Base-by-base conservation (phyloP, 2,113 vertebrate species). In the Cromileptes altivelis region DNA sequence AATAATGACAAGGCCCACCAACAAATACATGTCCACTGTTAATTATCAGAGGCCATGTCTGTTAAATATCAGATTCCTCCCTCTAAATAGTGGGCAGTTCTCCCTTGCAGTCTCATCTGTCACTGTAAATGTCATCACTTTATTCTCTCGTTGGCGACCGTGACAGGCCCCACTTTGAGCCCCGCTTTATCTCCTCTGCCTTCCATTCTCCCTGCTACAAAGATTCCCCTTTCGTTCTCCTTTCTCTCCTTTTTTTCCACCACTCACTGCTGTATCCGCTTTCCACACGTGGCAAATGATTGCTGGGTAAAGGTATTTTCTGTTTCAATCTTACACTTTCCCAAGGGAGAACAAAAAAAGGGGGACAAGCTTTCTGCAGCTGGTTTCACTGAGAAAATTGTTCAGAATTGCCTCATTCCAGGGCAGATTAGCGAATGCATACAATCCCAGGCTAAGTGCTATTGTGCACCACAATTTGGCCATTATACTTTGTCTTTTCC, bases 331-430 rank as follows among this genome's bases (percentile, higher is more conserved):
- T 97, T 97, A 96, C 96, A 97, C 98, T 98, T 99, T 98, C 98
- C 97, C 97, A 98, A 97, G 97, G 95, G 97, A 95, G 88, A 96
- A 96, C 96, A 96, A 96, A 98, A 96, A 96, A 94, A 96, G 75
- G 62, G 96, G 95, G 95, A 96, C 96, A 94, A 96, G 97, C 96
- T 96, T 95, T 96, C 95, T 97, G 97, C 97, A 98, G 97, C 97
- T 98, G 97, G 96, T 98, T 98, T 97, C 96, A 97, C 97, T 97
- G 97, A 98, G 98, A 97, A 98, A 98, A 99, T 97, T 96, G 97
- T 97, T 96, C 97, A 96, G 97, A 98, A 98, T 98, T 97, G 97
- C 97, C 97, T 98, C 98, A 98, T 99, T 99, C 98, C 98, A 97
- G 96, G 95, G 97, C 97, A 99, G 98, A 99, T 99, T 99, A 99